Evolutionary conservation across 1,140 invertebrate species (phyloP).

Genomic region (Lepidurus arcticus): DNA sequence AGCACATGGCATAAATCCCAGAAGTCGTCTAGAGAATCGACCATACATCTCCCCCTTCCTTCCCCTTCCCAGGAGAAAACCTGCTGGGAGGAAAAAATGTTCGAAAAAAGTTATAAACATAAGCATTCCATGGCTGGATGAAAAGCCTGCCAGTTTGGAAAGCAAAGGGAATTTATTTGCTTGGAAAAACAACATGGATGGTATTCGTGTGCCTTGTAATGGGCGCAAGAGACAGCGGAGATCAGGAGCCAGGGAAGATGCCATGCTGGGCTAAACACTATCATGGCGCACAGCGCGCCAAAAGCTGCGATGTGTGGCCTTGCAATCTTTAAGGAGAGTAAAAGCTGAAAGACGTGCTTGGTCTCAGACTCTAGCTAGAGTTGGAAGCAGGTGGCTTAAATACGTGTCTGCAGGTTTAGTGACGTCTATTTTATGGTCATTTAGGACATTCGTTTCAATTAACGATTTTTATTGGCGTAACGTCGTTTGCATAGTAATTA

Average conservation of each 20-base stretch:
- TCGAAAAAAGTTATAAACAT: too few relatives aligned
- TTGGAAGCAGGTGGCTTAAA: conserved; percentile 3
- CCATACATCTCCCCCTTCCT: too few relatives aligned
- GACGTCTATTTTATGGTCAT: background rate
- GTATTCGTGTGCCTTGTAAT: background rate
- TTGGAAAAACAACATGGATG: conserved; percentile 8
- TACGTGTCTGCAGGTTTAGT: background rate
- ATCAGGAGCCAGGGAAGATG: background rate
- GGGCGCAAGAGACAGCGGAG: background rate
- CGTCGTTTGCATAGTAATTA: too few relatives aligned
- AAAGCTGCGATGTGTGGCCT: background rate
- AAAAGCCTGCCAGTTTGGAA: background rate
- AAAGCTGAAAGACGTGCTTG: conserved; percentile 5
- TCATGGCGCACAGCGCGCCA: conserved; percentile 13
- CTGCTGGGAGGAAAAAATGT: too few relatives aligned
- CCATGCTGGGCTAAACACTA: conserved; percentile 8
- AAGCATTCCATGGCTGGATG: background rate
- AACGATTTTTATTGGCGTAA: too few relatives aligned
- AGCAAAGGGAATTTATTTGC: background rate
- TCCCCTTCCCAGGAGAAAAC: too few relatives aligned
- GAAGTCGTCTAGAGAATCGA: too few relatives aligned
- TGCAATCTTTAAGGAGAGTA: background rate
- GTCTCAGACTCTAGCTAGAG: conserved; percentile 20
- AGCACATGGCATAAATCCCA: too few relatives aligned
- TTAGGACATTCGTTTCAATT: background rate